Conservation (phyloP, 2,113 vertebrate genomes). For the Callaeas wilsoni region DNA sequence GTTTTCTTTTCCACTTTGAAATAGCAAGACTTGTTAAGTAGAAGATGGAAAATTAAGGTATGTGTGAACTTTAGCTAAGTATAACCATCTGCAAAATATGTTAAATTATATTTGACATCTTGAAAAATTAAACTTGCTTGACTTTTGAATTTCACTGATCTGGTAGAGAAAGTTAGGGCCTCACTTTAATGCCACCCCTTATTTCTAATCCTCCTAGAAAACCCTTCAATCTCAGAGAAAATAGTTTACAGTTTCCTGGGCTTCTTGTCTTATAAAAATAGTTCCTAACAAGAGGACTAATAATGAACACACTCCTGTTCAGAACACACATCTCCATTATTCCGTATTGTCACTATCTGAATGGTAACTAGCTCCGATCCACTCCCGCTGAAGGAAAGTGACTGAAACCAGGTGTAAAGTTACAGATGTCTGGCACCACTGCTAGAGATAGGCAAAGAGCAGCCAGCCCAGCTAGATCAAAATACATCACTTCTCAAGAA, state of each 20-base stretch:
- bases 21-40: neutral
- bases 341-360: neutral
- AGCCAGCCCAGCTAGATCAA: neutral
- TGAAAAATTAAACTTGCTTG: neutral
- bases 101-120: neutral
- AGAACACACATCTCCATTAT: neutral
- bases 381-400: neutral
- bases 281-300: neutral
- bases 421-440: neutral
- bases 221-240: neutral
- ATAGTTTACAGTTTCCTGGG: rapidly evolving
- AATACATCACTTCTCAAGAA: neutral
- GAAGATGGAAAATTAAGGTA: neutral
- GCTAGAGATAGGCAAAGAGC: neutral
- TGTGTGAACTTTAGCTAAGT: neutral
- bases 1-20: neutral
- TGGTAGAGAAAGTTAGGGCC: neutral
- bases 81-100: neutral
- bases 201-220: neutral
- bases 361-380: neutral
- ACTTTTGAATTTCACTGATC: neutral
- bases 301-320: neutral
- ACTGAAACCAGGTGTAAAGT: neutral
- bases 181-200: neutral
- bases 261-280: neutral